Percentiles rank a stretch among this genome's conserved stretches.
These are phyloP conservation scores for Phrynocephalus guinanensis DNA, from an alignment of 2,797 vertebrate genomes.

Conservation along the genomic window DNA sequence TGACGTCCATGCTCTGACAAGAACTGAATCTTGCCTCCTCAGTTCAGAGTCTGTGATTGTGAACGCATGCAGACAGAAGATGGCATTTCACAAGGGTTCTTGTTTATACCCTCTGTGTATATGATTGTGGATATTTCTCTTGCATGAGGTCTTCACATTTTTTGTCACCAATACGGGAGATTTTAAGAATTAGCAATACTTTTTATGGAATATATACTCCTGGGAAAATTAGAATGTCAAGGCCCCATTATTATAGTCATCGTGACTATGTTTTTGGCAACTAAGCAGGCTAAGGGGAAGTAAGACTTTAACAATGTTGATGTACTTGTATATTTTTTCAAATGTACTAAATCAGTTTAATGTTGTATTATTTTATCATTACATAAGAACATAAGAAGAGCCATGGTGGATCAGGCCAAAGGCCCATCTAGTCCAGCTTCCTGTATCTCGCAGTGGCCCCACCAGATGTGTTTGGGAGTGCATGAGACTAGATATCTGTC, in stretches of 20 bases:
- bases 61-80: constrained; percentile 26
- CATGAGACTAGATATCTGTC: too few relatives aligned
- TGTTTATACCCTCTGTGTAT: constrained; percentile 13
- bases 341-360: too few relatives aligned
- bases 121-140: neutral
- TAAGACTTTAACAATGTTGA: neutral
- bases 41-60: constrained; percentile 44
- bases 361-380: too few relatives aligned
- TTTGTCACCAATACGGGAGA: neutral
- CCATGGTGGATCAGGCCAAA: too few relatives aligned
- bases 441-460: too few relatives aligned
- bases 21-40: constrained; percentile 52
- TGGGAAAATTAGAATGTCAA: neutral
- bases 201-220: neutral
- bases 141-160: constrained; percentile 28
- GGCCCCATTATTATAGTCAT: neutral
- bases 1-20: constrained; percentile 55
- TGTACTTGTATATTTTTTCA: too few relatives aligned
- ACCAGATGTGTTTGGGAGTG: too few relatives aligned
- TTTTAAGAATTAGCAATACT: constrained; percentile 15
- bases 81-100: constrained; percentile 37
- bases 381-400: too few relatives aligned
- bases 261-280: neutral
- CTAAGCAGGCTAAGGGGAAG: neutral
- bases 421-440: too few relatives aligned